Evolutionary conservation across 2,888 invertebrate genomes (phyloP).

Genomic region (Rhodophaea formosa): DNA sequence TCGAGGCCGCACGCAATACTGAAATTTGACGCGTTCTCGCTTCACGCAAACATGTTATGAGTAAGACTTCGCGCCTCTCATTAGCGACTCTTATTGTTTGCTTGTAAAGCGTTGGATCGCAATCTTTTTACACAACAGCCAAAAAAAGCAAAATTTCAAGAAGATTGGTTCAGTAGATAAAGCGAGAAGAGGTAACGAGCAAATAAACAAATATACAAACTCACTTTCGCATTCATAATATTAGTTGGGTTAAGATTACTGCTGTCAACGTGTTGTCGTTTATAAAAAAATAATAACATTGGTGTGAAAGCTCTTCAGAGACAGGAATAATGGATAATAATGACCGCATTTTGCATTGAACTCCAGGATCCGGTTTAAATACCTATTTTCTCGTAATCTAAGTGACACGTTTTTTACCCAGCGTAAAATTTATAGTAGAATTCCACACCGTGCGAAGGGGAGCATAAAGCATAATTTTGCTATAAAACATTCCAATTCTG

Average conservation of each 20-base stretch:
- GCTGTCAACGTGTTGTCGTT: no score
- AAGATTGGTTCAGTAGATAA: no score
- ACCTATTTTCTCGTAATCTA: not conserved
- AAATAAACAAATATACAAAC: no score
- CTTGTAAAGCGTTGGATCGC: slow-evolving; percentile 38
- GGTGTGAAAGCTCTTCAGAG: no score
- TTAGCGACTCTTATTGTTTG: slow-evolving; percentile 46
- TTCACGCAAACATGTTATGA: slow-evolving; percentile 43
- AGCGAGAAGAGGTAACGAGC: no score
- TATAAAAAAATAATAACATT: no score
- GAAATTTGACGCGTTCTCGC: slow-evolving; percentile 52
- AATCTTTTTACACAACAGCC: no score
- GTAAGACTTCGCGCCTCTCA: slow-evolving; percentile 45
- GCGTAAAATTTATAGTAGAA: not conserved
- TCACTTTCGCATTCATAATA: no score
- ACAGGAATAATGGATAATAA: no score
- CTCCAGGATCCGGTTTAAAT: not conserved
- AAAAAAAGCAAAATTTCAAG: no score
- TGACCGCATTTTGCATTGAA: no score
- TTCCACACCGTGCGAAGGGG: slow-evolving; percentile 22
- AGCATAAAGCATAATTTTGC: slow-evolving; percentile 15
- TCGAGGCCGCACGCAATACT: slow-evolving; percentile 58
- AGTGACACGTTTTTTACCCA: not conserved
- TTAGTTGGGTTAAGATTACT: no score
- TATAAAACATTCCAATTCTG: slow-evolving; percentile 17